These are phyloP conservation scores for Zele albiditarsus DNA, from an alignment of 2,888 invertebrate species.

Conservation along the genomic window DNA sequence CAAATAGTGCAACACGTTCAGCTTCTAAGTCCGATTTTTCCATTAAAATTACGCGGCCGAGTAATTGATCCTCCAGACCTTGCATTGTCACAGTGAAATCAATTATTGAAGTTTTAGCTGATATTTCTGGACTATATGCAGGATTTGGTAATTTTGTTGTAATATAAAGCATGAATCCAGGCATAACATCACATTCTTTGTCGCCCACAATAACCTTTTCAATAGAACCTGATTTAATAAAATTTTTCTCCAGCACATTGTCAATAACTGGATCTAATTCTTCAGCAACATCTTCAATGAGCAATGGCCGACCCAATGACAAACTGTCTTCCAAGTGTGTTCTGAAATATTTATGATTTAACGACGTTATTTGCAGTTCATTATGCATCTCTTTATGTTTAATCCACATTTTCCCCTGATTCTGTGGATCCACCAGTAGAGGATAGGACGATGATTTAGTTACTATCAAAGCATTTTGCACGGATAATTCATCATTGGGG, in stretches of 20 bases:
- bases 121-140: slow-evolving; percentile 96
- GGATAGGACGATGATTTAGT: slow-evolving; percentile 97
- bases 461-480: slow-evolving; percentile 96
- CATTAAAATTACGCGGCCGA: slow-evolving; percentile 95
- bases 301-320: slow-evolving; percentile 88
- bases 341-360: slow-evolving; percentile 97
- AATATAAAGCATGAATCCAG: slow-evolving; percentile 95
- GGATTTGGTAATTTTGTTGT: slow-evolving; percentile 98
- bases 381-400: slow-evolving; percentile 93
- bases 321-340: slow-evolving; percentile 91
- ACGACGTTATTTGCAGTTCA: slow-evolving; percentile 92
- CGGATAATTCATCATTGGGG: slow-evolving; percentile 96
- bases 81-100: slow-evolving; percentile 98
- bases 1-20: slow-evolving; percentile 92
- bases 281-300: slow-evolving; percentile 96
- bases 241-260: slow-evolving; percentile 97
- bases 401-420: slow-evolving; percentile 98
- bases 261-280: slow-evolving; percentile 97
- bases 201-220: slow-evolving; percentile 96
- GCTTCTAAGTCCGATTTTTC: slow-evolving; percentile 97
- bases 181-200: slow-evolving; percentile 97
- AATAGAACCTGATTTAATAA: slow-evolving; percentile 96
- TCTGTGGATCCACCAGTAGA: slow-evolving; percentile 95
- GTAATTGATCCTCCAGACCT: slow-evolving; percentile 94
- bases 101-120: slow-evolving; percentile 96